A percentile compares a stretch with the other conserved stretches of the same genome.
Conservation (phyloP, 2,113 vertebrate species). For the Ploceus nigricollis region DNA sequence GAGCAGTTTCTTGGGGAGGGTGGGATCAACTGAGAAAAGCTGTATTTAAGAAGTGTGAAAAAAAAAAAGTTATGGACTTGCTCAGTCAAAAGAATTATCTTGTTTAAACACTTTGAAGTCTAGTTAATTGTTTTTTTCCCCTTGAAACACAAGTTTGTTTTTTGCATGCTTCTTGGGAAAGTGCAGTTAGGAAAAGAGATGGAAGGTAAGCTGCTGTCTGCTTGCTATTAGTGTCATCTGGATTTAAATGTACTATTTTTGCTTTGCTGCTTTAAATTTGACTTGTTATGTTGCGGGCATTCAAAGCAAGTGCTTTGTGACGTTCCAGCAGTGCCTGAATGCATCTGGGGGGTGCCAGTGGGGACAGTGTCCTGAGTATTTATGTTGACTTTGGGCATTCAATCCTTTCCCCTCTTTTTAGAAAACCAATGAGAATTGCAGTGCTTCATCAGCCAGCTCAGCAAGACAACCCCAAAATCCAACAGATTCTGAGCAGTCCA, state of each 20-base stretch:
- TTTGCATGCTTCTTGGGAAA: conserved; percentile 82
- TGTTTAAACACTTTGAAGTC: not conserved
- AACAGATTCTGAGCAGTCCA: conserved; percentile 18
- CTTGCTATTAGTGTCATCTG: conserved; percentile 33
- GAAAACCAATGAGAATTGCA: conserved; percentile 68
- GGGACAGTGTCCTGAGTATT: not conserved
- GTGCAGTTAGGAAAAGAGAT: conserved; percentile 76
- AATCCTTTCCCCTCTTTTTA: conserved; percentile 18
- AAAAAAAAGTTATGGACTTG: not conserved
- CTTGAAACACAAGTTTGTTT: conserved; percentile 72
- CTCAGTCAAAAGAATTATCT: not conserved
- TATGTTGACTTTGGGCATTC: not conserved
- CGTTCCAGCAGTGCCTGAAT: not conserved
- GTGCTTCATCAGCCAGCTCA: conserved; percentile 32
- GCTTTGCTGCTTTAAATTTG: conserved; percentile 40
- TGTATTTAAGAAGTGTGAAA: not conserved
- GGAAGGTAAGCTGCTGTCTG: conserved; percentile 74
- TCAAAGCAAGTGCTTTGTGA: not conserved
- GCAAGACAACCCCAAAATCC: conserved; percentile 1
- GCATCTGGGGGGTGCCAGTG: not conserved
- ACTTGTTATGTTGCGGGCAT: not conserved
- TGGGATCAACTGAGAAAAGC: not conserved
- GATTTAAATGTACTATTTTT: not conserved
- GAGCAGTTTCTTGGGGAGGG: not conserved
- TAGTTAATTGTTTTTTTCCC: conserved; percentile 31